Percentiles rank a stretch among this genome's conserved stretches.
Conservation (phyloP, 2,797 vertebrate genomes). For the Rhinatrema bivittatum region DNA sequence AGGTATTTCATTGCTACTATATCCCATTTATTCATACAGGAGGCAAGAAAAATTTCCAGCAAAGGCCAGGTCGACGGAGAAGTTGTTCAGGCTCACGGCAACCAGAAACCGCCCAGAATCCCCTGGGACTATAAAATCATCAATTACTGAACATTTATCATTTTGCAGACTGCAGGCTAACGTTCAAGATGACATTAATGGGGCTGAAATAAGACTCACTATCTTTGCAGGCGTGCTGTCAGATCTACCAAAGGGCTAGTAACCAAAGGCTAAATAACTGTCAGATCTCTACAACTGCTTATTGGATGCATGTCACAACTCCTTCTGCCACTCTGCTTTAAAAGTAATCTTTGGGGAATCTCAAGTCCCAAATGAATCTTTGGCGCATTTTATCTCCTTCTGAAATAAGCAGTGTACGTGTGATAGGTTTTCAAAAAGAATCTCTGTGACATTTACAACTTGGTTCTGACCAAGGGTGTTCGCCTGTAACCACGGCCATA, state of each 20-base stretch:
- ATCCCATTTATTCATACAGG: constrained; percentile 1
- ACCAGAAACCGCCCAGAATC: constrained; percentile 29
- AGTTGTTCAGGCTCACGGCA: constrained; percentile 30
- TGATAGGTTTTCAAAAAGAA: constrained; percentile 68
- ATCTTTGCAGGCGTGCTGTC: constrained; percentile 53
- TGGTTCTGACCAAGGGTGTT: constrained; percentile 57
- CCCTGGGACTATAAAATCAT: constrained; percentile 59
- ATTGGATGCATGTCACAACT: constrained; percentile 45
- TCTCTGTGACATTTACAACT: constrained; percentile 56
- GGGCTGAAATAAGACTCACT: constrained; percentile 40
- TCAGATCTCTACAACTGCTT: constrained; percentile 47
- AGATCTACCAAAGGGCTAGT: constrained; percentile 49
- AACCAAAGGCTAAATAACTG: constrained; percentile 58
- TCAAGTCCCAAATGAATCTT: constrained; percentile 55
- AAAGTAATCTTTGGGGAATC: constrained; percentile 39
- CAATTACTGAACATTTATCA: constrained; percentile 70
- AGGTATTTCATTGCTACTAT: neutral
- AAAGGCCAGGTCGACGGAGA: constrained; percentile 8
- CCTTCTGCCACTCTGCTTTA: constrained; percentile 37
- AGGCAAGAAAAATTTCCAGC: constrained; percentile 12
- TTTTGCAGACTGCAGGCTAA: constrained; percentile 54
- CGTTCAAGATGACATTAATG: constrained; percentile 44
- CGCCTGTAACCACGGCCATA: constrained; percentile 43
- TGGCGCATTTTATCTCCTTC: constrained; percentile 53
- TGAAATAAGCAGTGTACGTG: constrained; percentile 52